Percentiles rank a stretch among this genome's conserved stretches.
Evolutionary conservation across 2,113 vertebrate genomes (phyloP).

Genomic region (Ciconia boyciana): DNA sequence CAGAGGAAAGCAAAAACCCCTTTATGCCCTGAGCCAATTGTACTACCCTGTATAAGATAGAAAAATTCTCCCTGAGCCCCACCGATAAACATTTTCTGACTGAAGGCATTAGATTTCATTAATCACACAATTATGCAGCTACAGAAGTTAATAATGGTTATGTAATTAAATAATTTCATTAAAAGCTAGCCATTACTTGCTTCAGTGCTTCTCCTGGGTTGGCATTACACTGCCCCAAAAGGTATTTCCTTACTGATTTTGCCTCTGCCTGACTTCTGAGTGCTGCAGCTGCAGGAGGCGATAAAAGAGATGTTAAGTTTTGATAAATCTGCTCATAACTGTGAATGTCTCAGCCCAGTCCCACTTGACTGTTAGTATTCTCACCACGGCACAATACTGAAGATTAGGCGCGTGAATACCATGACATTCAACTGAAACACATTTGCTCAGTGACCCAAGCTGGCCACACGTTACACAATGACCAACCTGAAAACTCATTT

Average conservation of each 20-base stretch:
- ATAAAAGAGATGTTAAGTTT: not conserved
- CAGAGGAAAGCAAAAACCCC: not conserved
- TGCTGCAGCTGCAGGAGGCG: not conserved
- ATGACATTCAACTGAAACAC: not conserved
- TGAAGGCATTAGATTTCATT: not conserved
- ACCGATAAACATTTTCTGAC: not conserved
- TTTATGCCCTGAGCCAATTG: not conserved
- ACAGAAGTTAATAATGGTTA: not conserved
- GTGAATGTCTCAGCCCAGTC: not conserved
- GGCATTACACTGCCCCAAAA: not conserved
- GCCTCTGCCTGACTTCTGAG: not conserved
- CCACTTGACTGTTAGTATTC: not conserved
- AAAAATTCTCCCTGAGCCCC: not conserved
- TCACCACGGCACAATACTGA: not conserved
- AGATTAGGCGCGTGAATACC: fast-evolving
- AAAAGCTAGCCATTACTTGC: not conserved
- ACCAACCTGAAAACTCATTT: not conserved
- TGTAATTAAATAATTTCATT: not conserved
- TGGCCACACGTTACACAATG: not conserved
- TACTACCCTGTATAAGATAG: not conserved
- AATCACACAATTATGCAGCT: not conserved
- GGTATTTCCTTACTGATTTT: not conserved
- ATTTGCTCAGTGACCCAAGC: not conserved
- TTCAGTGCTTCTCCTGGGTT: not conserved
- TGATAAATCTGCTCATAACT: not conserved